These are phyloP conservation scores for Sarcophaga peregrina DNA, from an alignment of 1,140 invertebrate genomes.

Conservation along the genomic window DNA sequence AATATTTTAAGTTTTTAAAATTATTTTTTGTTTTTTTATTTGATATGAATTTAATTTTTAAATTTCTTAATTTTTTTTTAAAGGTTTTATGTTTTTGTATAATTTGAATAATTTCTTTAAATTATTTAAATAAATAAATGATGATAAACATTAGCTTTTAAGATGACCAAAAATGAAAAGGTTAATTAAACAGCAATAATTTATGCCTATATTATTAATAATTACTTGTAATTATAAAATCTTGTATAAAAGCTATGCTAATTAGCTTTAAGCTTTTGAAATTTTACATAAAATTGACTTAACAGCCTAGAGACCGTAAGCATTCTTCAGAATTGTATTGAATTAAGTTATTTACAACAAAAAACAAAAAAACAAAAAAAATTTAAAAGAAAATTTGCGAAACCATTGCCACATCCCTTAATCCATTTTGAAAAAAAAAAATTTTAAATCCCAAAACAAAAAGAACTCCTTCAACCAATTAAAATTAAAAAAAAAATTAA, in stretches of 20 bases:
- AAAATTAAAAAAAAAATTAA: not conserved
- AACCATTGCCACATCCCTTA: conserved; percentile 39
- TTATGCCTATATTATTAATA: not conserved
- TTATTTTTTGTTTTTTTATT: conserved; percentile 44
- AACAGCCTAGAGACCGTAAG: too few relatives aligned
- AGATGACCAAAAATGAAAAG: not conserved
- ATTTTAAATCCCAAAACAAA: not conserved
- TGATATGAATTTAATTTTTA: conserved; percentile 42
- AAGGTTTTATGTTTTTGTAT: conserved; percentile 41
- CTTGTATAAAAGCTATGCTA: not conserved
- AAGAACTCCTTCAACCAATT: not conserved
- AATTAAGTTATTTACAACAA: conserved; percentile 42
- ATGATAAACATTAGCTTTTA: conserved; percentile 61
- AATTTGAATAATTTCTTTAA: conserved; percentile 14
- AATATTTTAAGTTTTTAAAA: conserved; percentile 48
- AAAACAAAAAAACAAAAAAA: conserved; percentile 37
- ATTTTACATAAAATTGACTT: conserved; percentile 6
- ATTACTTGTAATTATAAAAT: too few relatives aligned
- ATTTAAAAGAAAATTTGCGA: conserved; percentile 35
- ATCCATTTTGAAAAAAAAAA: conserved; percentile 23
- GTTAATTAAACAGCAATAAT: conserved; percentile 1
- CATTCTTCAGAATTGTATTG: not conserved
- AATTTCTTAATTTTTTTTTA: conserved; percentile 45
- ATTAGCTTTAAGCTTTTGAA: conserved; percentile 36
- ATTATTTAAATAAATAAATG: conserved; percentile 44